Percentiles rank a stretch among this genome's conserved stretches.
These are phyloP conservation scores for Muraenolepis orangiensis DNA, from an alignment of 2,797 vertebrate genomes.

Conservation along the genomic window DNA sequence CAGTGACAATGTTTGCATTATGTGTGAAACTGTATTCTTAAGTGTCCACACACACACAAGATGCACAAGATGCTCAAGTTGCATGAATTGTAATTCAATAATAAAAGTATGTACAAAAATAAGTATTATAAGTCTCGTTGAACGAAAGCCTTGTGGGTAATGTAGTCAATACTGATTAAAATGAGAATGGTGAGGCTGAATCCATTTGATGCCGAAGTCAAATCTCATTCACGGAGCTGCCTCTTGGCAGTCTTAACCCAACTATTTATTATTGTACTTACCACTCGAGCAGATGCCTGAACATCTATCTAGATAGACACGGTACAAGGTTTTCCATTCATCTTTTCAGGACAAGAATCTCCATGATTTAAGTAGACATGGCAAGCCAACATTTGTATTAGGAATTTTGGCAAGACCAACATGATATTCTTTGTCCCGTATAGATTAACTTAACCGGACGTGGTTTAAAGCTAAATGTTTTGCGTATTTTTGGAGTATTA, in stretches of 20 bases:
- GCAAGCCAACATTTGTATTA: background rate
- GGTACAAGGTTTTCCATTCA: background rate
- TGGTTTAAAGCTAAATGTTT: background rate
- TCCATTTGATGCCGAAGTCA: background rate
- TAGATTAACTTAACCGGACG: background rate
- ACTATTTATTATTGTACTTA: background rate
- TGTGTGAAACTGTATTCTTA: background rate
- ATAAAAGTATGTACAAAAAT: conserved; percentile 9
- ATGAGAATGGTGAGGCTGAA: conserved; percentile 17
- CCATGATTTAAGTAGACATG: background rate
- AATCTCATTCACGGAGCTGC: background rate
- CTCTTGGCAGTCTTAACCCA: background rate
- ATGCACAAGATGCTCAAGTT: background rate
- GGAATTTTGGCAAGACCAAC: background rate
- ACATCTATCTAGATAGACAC: background rate
- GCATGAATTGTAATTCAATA: background rate
- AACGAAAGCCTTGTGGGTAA: conserved; percentile 58
- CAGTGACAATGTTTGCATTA: background rate
- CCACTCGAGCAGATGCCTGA: background rate
- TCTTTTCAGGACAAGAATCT: background rate
- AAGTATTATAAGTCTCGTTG: background rate
- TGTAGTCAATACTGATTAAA: conserved; percentile 25
- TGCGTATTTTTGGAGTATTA: no score
- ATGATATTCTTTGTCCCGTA: background rate
- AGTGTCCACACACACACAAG: background rate